A percentile compares a stretch with the other conserved stretches of the same genome.
Conservation (phyloP, 2,113 vertebrate species). For the Otis tarda region DNA sequence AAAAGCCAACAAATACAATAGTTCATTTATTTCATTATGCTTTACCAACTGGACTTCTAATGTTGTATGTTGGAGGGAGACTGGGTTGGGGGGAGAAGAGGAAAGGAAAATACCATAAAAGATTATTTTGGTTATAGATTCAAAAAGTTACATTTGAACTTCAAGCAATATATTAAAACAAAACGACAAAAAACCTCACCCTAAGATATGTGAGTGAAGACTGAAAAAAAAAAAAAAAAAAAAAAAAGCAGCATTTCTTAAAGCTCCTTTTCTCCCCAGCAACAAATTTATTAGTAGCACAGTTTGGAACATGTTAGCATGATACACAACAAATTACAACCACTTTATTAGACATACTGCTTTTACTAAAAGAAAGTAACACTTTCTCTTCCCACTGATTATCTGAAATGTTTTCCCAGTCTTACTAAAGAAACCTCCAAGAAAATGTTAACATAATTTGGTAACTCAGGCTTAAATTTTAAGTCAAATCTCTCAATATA, state of each 20-base stretch:
- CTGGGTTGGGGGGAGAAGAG: neutral
- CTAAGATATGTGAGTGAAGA: neutral
- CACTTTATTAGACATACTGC: neutral
- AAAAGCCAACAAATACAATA: constrained; percentile 71
- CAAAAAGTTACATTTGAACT: neutral
- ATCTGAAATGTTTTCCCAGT: neutral
- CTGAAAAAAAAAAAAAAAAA: neutral
- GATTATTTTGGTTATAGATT: neutral
- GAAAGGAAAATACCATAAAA: neutral
- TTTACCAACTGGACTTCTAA: constrained; percentile 43
- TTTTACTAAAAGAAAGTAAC: neutral
- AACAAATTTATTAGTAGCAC: neutral
- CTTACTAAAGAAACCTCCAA: neutral
- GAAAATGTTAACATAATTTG: neutral
- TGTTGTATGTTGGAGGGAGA: neutral
- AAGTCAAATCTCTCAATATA: neutral
- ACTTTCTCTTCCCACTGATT: accelerated
- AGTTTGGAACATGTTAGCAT: neutral
- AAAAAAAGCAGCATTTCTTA: neutral
- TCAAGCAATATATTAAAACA: neutral
- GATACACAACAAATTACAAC: neutral
- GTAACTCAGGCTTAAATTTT: neutral
- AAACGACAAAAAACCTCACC: neutral
- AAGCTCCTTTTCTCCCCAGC: neutral
- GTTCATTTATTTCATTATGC: constrained; percentile 66